Base-by-base conservation (phyloP, 2,113 vertebrate genomes). In the Lanius ludovicianus region DNA sequence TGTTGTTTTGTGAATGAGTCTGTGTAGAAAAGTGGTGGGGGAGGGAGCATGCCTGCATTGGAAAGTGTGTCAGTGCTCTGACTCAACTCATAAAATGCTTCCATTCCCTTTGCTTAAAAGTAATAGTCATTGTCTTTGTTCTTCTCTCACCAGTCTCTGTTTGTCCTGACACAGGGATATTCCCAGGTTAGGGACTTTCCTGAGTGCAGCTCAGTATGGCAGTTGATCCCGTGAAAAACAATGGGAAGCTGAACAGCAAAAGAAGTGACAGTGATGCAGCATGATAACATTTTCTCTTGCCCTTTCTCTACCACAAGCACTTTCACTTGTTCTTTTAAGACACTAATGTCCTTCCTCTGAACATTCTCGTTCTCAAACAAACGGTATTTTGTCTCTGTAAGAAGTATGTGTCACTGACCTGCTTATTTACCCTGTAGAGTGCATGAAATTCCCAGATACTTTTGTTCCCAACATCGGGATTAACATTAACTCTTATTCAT, bases 11-110 rank as follows among this genome's bases (percentile, higher is more conserved):
- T 46, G 44, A 33, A 22, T 62, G 53, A 77, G 37, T 69, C 46
- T 69, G 39, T 4, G 13, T 80, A 84, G 88, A 84, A 88, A 88
- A 35, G 59, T 15, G 1, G 30, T 28, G 55, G 59, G 19, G 64
- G 71, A 83, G 59, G 63, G 30, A 86, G 50, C 37, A 19, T 22
- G 37, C 59, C 28, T 33, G 41, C 55, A 13, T 5, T 86, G 64
- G 55, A 78, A 94, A 93, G 50, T 31, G 50, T 94, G 76, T 92
- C 50, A 69, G 63, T 60, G 50, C 39, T 90, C 78, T 96, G 90
- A 94, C 52, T 96, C 90, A 90, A 7, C 28, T 84, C 2, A 0
- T 18, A 15, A 82, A 95, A 59, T 5, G 22, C 89, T 96, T 94
- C 75, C 33, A 53, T 93, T 94, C 2, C 1, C 46, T 88, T 62